Conservation (phyloP, 1,140 invertebrate species). For the Ptiloglossa arizonensis region DNA sequence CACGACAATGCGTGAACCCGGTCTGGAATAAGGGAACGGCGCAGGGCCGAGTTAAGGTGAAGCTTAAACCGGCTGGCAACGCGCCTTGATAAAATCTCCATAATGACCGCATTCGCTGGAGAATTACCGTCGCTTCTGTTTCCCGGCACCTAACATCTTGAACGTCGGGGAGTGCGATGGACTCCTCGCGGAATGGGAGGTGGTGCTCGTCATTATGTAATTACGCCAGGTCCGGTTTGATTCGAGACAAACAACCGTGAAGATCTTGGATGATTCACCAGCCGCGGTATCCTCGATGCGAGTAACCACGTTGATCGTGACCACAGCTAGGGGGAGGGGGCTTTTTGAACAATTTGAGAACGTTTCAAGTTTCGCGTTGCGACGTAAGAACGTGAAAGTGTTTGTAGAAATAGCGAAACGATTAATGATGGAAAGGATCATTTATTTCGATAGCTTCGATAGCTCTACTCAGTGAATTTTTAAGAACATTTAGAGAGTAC, state of each 20-base stretch:
- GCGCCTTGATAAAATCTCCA: slow-evolving; percentile 77
- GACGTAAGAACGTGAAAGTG: too few species aligned
- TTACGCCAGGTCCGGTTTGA: slow-evolving; percentile 72
- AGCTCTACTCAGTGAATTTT: too few species aligned
- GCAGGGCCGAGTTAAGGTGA: slow-evolving; percentile 67
- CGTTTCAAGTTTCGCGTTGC: too few species aligned
- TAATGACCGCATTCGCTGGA: slow-evolving; percentile 74
- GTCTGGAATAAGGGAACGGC: slow-evolving; percentile 63
- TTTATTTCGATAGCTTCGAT: too few species aligned
- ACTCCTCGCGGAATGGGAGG: slow-evolving; percentile 33
- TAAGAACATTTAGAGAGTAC: too few species aligned
- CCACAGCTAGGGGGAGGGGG: too few species aligned
- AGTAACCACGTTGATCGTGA: too few species aligned
- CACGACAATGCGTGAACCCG: slow-evolving; percentile 56
- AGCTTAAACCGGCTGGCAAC: slow-evolving; percentile 68
- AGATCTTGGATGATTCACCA: slow-evolving; percentile 9
- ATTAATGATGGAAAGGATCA: too few species aligned
- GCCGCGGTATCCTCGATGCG: too few species aligned
- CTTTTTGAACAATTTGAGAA: too few species aligned
- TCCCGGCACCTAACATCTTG: slow-evolving; percentile 59
- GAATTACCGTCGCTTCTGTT: slow-evolving; percentile 75
- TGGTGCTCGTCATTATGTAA: slow-evolving; percentile 69
- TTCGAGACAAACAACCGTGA: slow-evolving; percentile 65
- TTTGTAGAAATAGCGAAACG: too few species aligned
- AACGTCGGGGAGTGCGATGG: slow-evolving; percentile 29